These are phyloP conservation scores for Agelaius tricolor DNA, from an alignment of 2,113 vertebrate genomes.

Conservation along the genomic window DNA sequence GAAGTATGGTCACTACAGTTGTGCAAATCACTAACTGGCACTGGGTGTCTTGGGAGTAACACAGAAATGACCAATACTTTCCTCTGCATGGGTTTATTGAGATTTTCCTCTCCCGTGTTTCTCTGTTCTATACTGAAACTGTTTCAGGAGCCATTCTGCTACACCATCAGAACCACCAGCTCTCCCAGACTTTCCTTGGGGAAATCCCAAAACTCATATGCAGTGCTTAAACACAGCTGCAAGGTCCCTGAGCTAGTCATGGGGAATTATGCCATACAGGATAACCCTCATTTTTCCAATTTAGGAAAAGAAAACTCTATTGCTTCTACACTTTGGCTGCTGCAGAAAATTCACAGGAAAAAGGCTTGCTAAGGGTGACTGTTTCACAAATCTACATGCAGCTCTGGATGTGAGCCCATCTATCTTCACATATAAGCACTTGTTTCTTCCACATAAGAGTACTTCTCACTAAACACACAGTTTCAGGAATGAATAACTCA, in stretches of 20 bases:
- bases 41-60: neutral
- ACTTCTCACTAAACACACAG: neutral
- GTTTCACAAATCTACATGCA: neutral
- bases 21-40: neutral
- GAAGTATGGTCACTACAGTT: neutral
- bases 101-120: neutral
- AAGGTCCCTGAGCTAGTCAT: neutral
- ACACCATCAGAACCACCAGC: fast-evolving
- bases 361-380: neutral
- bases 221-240: neutral
- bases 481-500: neutral
- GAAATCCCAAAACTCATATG: neutral
- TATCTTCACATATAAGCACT: neutral
- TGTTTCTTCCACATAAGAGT: neutral
- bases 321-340: neutral
- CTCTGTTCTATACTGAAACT: neutral
- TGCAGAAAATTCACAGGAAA: neutral
- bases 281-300: neutral
- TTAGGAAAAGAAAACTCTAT: neutral
- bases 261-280: neutral
- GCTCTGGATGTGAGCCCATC: neutral
- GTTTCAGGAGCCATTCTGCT: neutral
- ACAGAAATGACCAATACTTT: neutral
- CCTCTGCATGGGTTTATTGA: neutral
- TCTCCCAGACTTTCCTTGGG: neutral